Evolutionary conservation across 1,140 invertebrate genomes (phyloP).

Genomic region (Pararge aegeria): DNA sequence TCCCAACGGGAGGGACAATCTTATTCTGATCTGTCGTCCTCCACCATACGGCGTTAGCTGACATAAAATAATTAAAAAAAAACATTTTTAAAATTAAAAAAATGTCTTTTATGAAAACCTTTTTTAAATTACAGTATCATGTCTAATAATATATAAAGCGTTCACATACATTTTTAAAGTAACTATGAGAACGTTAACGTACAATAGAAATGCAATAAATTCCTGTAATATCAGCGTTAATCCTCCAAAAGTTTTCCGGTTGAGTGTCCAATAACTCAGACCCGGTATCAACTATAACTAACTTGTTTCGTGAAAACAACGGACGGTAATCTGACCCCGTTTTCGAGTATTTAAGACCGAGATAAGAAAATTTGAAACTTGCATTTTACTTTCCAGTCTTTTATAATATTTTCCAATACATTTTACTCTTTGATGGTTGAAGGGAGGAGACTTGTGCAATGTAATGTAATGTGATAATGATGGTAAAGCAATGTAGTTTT

Average conservation of each 20-base stretch:
- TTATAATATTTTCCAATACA: neutral
- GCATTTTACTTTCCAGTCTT: slow-evolving; percentile 16
- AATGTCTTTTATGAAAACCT: too few species aligned
- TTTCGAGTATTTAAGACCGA: slow-evolving; percentile 36
- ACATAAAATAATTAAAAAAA: too few species aligned
- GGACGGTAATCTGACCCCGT: slow-evolving; percentile 40
- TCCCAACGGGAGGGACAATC: too few species aligned
- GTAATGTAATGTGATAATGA: too few species aligned
- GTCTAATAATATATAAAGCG: too few species aligned
- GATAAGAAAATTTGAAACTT: slow-evolving; percentile 32
- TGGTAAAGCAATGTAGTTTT: too few species aligned
- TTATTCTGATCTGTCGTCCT: too few species aligned
- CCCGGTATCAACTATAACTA: slow-evolving; percentile 41
- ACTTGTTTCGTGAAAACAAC: slow-evolving; percentile 46
- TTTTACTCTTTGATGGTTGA: too few species aligned
- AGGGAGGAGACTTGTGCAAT: too few species aligned
- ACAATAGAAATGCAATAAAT: slow-evolving; percentile 57
- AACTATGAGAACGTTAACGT: slow-evolving; percentile 38
- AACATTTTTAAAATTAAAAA: too few species aligned
- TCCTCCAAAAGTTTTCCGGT: slow-evolving; percentile 49
- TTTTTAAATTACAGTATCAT: too few species aligned
- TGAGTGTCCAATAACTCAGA: slow-evolving; percentile 52
- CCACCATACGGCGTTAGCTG: too few species aligned
- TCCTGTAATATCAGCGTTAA: slow-evolving; percentile 52
- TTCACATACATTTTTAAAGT: slow-evolving; percentile 16